A percentile compares a stretch with the other conserved stretches of the same genome.
These are phyloP conservation scores for Nebria ingens DNA, from an alignment of 1,140 invertebrate species.

Conservation along the genomic window DNA sequence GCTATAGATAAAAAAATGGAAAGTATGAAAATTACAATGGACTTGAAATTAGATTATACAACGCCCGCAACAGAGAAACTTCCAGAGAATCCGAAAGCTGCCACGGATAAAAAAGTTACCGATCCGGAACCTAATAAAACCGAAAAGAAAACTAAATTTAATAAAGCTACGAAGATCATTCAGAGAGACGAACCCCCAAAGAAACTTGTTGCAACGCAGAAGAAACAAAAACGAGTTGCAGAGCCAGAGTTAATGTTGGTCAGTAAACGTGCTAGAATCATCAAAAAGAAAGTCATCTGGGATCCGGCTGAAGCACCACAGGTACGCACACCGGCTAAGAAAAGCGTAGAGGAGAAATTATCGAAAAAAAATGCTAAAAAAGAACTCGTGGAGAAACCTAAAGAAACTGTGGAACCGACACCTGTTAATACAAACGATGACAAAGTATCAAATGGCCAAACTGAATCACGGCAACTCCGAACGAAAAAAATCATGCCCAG, in stretches of 20 bases:
- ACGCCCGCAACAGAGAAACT: neutral
- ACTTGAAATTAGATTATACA: neutral
- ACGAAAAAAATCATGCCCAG: neutral
- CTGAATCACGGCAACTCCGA: neutral
- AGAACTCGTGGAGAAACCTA: neutral
- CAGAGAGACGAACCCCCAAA: no score
- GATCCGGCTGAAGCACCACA: slow-evolving; percentile 47
- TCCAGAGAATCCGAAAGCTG: neutral
- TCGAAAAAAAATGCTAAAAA: slow-evolving; percentile 15
- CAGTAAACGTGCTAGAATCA: slow-evolving; percentile 43
- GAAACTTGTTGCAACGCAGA: neutral
- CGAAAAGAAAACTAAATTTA: neutral
- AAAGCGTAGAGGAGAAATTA: slow-evolving; percentile 1
- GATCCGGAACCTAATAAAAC: neutral
- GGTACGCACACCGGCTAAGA: neutral
- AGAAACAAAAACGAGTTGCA: neutral
- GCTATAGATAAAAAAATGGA: neutral
- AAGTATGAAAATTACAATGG: neutral
- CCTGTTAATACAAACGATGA: neutral
- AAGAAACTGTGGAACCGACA: neutral
- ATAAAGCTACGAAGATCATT: no score
- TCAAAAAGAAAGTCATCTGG: slow-evolving; percentile 57
- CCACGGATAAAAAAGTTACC: neutral
- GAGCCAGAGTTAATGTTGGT: slow-evolving; percentile 12
- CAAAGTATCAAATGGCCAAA: neutral